Conservation (phyloP, 1,140 invertebrate genomes). For the Drosophila cardini region DNA sequence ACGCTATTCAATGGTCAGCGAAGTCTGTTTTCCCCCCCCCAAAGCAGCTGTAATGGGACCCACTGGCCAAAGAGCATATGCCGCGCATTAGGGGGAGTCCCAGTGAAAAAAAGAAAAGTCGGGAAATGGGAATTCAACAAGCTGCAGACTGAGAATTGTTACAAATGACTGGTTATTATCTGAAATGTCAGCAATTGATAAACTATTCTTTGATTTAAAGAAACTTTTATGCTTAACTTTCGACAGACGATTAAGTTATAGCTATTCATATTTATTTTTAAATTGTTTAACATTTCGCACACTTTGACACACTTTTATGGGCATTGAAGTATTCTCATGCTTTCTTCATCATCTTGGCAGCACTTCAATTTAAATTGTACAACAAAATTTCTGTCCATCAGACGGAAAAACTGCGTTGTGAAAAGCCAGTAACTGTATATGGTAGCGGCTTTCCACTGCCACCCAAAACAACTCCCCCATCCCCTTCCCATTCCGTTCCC, state of each 20-base stretch:
- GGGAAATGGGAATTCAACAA: slow-evolving; percentile 13
- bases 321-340: background rate
- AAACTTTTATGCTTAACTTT: background rate
- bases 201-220: slow-evolving; percentile 19
- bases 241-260: background rate
- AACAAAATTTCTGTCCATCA: slow-evolving; percentile 68
- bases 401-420: slow-evolving; percentile 33
- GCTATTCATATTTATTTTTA: background rate
- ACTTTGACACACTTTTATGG: slow-evolving; percentile 12
- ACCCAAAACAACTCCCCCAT: slow-evolving; percentile 1
- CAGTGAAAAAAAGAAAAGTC: background rate
- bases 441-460: slow-evolving; percentile 9
- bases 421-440: slow-evolving; percentile 41
- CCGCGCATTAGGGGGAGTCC: background rate
- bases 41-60: slow-evolving; percentile 17
- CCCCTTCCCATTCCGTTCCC: background rate
- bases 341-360: slow-evolving; percentile 26
- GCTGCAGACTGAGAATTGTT: slow-evolving; percentile 18
- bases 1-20: slow-evolving; percentile 18
- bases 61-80: slow-evolving; percentile 25
- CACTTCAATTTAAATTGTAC: slow-evolving; percentile 75
- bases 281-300: slow-evolving; percentile 8
- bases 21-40: background rate
- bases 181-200: slow-evolving; percentile 41
- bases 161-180: slow-evolving; percentile 41